Conservation (phyloP, 2,113 vertebrate genomes). For the Ophthalmolycus amberensis region DNA sequence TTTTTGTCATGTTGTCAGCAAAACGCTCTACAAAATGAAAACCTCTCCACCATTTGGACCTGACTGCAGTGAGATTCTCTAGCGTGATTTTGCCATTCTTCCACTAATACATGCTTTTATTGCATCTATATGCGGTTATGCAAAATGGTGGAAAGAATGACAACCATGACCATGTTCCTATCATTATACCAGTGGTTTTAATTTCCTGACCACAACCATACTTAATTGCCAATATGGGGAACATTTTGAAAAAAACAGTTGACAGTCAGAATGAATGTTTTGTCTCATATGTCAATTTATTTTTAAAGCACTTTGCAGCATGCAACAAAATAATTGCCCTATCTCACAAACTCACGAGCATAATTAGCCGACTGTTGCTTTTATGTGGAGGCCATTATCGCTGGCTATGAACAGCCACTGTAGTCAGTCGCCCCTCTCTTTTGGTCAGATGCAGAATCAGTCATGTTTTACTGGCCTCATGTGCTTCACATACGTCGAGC, state of each 20-base stretch:
- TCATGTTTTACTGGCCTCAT: constrained; percentile 78
- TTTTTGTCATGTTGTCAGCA: constrained; percentile 9
- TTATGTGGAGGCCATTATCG: constrained; percentile 84
- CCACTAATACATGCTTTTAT: background rate
- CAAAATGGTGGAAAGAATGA: background rate
- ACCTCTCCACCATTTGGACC: constrained; percentile 11
- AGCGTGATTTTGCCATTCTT: constrained; percentile 14
- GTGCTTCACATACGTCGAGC: constrained; percentile 77
- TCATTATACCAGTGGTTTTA: background rate
- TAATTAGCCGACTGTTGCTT: constrained; percentile 81
- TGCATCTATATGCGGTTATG: background rate
- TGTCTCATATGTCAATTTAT: background rate
- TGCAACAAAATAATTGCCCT: constrained; percentile 21
- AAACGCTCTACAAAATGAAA: constrained; percentile 17
- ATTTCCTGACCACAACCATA: background rate
- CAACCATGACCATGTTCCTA: background rate
- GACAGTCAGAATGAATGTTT: too few relatives aligned
- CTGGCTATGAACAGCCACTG: constrained; percentile 82
- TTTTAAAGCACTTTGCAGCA: constrained; percentile 4
- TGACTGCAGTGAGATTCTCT: background rate
- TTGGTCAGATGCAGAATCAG: constrained; percentile 64
- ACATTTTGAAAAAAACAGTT: background rate
- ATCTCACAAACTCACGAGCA: constrained; percentile 56
- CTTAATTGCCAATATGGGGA: background rate
- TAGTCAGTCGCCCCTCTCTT: constrained; percentile 63